A percentile compares a stretch with the other conserved stretches of the same genome.
These are phyloP conservation scores for Barypeithes pellucidus DNA, from an alignment of 2,888 invertebrate genomes.

Conservation along the genomic window DNA sequence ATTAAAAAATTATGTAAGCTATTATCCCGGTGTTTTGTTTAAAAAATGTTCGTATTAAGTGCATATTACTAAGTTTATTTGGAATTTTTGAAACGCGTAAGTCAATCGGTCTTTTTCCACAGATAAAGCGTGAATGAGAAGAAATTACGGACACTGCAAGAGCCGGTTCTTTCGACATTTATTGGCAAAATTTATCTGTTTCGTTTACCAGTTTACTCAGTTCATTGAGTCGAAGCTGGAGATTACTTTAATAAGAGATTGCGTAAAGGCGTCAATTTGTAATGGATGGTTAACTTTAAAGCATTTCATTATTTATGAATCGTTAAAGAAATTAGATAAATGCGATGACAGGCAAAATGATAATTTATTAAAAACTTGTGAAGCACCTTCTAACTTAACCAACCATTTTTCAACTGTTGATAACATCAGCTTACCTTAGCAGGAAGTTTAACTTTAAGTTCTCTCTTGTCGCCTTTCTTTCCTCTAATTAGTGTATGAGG, in stretches of 20 bases:
- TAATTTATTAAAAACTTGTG: neutral
- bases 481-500: no score
- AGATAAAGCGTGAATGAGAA: conserved; percentile 25
- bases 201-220: conserved; percentile 32
- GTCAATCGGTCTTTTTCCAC: neutral
- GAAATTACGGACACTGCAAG: conserved; percentile 29
- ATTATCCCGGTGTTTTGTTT: no score
- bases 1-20: no score
- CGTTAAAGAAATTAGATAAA: neutral
- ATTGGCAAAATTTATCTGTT: conserved; percentile 34
- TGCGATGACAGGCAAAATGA: neutral
- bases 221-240: conserved; percentile 23
- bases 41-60: neutral
- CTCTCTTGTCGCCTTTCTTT: no score
- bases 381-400: no score
- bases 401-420: no score
- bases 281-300: conserved; percentile 23
- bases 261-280: conserved; percentile 23
- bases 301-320: neutral
- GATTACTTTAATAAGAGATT: conserved; percentile 1
- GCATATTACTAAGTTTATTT: neutral
- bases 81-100: no score
- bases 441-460: no score
- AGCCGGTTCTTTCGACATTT: conserved; percentile 29
- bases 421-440: no score